phyloP scores from a whole-genome alignment of 2,888 invertebrate species.

The Nineta flava region DNA sequence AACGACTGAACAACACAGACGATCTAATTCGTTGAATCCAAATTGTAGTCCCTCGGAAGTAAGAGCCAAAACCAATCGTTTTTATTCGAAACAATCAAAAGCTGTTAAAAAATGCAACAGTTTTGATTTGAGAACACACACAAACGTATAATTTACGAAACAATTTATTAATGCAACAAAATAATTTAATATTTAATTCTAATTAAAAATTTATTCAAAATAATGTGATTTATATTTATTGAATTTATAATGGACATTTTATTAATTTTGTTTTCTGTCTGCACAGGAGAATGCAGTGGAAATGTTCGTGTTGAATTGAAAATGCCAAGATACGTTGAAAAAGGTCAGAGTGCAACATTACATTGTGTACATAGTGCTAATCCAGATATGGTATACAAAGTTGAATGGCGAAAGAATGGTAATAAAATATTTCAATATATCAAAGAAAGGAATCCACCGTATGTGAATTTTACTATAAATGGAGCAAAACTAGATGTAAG shows the following conservation, averaged over 20 bases:
- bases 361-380: conserved; percentile 63
- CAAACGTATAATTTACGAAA: too few species aligned
- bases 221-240: too few species aligned
- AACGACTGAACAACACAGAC: too few species aligned
- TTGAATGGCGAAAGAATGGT: conserved; percentile 53
- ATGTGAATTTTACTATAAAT: conserved; percentile 45
- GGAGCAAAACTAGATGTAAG: conserved; percentile 65
- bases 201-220: too few species aligned
- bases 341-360: conserved; percentile 51
- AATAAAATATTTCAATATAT: conserved; percentile 70
- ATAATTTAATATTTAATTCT: too few species aligned
- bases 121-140: too few species aligned
- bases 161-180: too few species aligned
- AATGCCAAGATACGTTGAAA: conserved; percentile 47
- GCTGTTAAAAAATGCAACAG: too few species aligned
- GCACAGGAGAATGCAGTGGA: conserved; percentile 23
- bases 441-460: conserved; percentile 59
- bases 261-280: conserved; percentile 8
- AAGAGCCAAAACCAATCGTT: too few species aligned
- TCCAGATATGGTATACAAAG: conserved; percentile 59
- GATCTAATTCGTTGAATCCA: too few species aligned
- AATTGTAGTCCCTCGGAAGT: too few species aligned
- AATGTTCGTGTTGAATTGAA: conserved; percentile 26
- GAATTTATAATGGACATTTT: neutral
- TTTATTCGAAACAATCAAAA: too few species aligned